Evolutionary conservation across 2,113 vertebrate species (phyloP).

Genomic region (Corynorhinus townsendii): DNA sequence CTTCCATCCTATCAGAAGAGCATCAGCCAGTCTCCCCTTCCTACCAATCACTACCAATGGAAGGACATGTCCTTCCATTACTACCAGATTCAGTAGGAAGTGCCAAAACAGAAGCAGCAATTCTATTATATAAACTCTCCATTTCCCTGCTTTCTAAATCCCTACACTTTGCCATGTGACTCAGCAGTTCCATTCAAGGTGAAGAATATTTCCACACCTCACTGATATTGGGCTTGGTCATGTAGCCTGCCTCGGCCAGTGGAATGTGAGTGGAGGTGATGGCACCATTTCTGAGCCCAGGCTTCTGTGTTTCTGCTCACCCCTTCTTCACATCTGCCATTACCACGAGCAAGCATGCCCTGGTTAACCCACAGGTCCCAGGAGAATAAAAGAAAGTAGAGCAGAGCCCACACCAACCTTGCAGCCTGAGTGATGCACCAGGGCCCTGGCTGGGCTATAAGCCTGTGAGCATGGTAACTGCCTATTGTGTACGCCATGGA

Average conservation of each 20-base stretch:
- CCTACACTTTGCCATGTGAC: neutral
- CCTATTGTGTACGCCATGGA: neutral
- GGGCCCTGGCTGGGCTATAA: neutral
- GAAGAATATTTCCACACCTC: neutral
- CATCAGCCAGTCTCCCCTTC: neutral
- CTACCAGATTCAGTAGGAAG: neutral
- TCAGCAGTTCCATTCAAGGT: neutral
- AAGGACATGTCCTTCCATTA: neutral
- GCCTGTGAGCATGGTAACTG: rapidly evolving
- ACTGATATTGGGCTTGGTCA: neutral
- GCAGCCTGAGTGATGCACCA: neutral
- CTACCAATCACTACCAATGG: too few relatives aligned
- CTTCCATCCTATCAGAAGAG: neutral
- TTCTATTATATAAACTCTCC: too few relatives aligned
- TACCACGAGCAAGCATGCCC: neutral
- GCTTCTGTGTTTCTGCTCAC: neutral
- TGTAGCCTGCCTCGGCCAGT: neutral
- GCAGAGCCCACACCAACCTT: neutral
- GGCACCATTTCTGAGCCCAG: neutral
- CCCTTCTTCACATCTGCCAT: neutral
- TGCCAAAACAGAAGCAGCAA: neutral
- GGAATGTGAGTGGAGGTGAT: neutral
- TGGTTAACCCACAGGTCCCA: neutral
- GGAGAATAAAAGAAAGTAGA: neutral
- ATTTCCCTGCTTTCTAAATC: neutral